These are phyloP conservation scores for Discoglossus pictus DNA, from an alignment of 2,797 vertebrate species.

Conservation along the genomic window DNA sequence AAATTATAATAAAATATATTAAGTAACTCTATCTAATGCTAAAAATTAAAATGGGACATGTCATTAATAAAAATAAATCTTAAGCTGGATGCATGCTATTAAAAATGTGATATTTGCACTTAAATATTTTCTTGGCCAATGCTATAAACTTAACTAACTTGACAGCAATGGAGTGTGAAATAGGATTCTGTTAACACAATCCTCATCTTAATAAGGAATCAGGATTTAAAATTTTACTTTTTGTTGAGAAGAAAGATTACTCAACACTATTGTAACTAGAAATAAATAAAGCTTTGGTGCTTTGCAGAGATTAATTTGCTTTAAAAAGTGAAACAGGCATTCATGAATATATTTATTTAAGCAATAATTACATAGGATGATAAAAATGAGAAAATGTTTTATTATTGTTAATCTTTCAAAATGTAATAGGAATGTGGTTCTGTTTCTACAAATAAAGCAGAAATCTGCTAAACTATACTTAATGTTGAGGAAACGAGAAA, in stretches of 20 bases:
- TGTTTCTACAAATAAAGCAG: neutral
- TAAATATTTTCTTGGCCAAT: neutral
- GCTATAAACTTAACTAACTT: neutral
- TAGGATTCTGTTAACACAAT: neutral
- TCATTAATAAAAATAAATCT: too few species aligned
- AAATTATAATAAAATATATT: too few species aligned
- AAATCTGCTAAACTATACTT: neutral
- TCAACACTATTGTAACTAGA: neutral
- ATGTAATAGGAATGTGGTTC: neutral
- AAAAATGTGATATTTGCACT: neutral
- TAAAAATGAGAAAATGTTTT: neutral
- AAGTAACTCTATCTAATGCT: too few species aligned
- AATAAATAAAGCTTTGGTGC: neutral
- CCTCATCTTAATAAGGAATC: slow-evolving; percentile 2
- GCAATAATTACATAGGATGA: neutral
- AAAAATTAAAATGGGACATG: too few species aligned
- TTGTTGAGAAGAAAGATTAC: neutral
- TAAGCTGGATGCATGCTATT: too few species aligned
- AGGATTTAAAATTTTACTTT: neutral
- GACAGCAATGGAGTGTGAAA: slow-evolving; percentile 6
- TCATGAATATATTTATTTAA: neutral
- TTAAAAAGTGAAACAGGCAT: too few species aligned
- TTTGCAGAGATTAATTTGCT: too few species aligned
- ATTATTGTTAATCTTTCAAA: too few species aligned
- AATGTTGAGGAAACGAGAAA: neutral